A percentile compares a stretch with the other conserved stretches of the same genome.
These are phyloP conservation scores for Xestoiulus laeticollis DNA, from an alignment of 2,888 invertebrate genomes.

Conservation along the genomic window DNA sequence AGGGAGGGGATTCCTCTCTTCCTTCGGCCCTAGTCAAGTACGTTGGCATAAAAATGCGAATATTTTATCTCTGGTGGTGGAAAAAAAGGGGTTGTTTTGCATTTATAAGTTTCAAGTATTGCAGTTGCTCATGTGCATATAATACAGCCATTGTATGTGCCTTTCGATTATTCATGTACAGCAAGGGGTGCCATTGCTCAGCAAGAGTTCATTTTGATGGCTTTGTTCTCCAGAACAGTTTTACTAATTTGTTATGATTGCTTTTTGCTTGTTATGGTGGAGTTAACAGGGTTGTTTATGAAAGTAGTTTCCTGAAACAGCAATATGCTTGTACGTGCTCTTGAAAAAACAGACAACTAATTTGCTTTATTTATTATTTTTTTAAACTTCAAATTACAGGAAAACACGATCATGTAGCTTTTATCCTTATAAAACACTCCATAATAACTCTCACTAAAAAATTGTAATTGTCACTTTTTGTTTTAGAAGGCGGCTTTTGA, in stretches of 20 bases:
- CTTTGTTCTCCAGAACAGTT: neutral
- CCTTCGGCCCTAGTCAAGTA: neutral
- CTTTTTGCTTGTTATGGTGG: neutral
- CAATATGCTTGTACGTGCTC: neutral
- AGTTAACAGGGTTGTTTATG: neutral
- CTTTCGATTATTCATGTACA: neutral
- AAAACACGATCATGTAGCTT: neutral
- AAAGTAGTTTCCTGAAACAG: neutral
- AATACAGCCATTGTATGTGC: neutral
- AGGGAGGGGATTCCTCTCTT: neutral
- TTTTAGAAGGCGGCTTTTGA: no score
- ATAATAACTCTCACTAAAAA: neutral
- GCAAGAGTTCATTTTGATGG: neutral
- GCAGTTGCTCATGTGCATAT: neutral
- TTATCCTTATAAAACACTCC: neutral
- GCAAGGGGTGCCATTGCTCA: neutral
- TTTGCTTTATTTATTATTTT: neutral
- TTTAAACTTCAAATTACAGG: neutral
- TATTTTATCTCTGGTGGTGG: neutral
- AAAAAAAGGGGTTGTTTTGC: conserved; percentile 5
- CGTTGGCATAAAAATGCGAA: conserved; percentile 24
- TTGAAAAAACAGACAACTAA: neutral
- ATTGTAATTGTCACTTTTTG: neutral
- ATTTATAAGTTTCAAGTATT: neutral
- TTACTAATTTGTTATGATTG: neutral